phyloP scores from a whole-genome alignment of 2,113 vertebrate genomes.

The Epinephelus fuscoguttatus region DNA sequence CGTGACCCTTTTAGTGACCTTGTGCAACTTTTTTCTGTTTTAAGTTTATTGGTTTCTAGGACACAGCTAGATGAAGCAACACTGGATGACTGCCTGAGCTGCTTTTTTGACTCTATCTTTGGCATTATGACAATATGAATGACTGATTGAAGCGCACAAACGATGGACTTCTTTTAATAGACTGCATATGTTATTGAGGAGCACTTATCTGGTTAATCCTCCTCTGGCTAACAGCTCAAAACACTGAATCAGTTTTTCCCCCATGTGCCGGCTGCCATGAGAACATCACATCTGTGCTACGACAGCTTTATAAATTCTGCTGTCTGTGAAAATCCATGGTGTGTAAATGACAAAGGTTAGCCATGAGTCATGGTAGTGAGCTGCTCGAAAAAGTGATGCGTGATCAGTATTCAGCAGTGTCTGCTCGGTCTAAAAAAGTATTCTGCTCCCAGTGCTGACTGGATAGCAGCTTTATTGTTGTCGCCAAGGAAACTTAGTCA shows the following conservation, averaged over 20 bases:
- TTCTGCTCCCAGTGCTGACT: not conserved
- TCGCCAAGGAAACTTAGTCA: constrained; percentile 7
- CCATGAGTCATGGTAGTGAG: constrained; percentile 47
- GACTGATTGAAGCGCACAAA: constrained; percentile 6
- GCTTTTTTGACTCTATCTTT: constrained; percentile 6
- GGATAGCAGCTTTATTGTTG: constrained; percentile 1
- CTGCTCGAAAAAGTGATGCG: constrained; percentile 5
- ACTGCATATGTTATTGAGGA: constrained; percentile 6
- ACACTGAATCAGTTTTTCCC: constrained; percentile 17
- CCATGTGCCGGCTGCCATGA: constrained; percentile 1
- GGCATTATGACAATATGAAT: not conserved
- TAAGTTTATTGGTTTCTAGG: not conserved
- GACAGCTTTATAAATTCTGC: constrained; percentile 31
- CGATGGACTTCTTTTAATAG: not conserved
- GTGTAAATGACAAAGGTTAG: constrained; percentile 42
- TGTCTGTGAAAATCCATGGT: constrained; percentile 28
- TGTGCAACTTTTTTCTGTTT: not conserved
- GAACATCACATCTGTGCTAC: constrained; percentile 15
- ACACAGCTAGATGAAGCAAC: not conserved
- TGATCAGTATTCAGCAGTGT: constrained; percentile 24
- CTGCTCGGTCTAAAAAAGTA: not conserved
- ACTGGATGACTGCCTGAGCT: not conserved
- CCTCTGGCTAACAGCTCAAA: not conserved
- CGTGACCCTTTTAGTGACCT: not conserved
- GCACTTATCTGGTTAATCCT: not conserved